Evolutionary conservation across 2,888 invertebrate species (phyloP).

Genomic region (Andrena bucephala): DNA sequence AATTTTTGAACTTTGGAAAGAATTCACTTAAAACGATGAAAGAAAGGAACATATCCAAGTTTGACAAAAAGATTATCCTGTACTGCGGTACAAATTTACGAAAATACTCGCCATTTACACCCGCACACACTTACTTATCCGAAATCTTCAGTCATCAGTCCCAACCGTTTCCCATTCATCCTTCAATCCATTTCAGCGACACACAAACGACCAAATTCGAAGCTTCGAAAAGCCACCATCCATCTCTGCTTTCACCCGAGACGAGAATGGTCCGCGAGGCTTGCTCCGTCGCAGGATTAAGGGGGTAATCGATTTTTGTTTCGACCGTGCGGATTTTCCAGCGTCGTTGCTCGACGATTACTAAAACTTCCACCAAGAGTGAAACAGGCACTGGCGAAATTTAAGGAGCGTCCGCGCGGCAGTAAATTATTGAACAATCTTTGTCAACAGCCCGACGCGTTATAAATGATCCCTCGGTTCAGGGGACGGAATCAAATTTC

Average conservation of each 20-base stretch:
- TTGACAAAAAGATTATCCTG: too few relatives aligned
- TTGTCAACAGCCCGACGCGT: constrained; percentile 18
- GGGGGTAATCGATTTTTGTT: constrained; percentile 25
- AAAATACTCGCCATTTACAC: too few relatives aligned
- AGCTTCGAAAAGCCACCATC: background rate
- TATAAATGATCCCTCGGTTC: constrained; percentile 31
- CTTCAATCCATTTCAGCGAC: background rate
- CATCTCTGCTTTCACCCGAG: constrained; percentile 4
- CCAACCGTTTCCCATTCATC: background rate
- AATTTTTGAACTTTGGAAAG: too few relatives aligned
- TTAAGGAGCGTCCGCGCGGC: background rate
- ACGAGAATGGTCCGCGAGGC: background rate
- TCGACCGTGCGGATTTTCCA: background rate
- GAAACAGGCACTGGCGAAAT: background rate
- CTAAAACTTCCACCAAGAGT: constrained; percentile 11
- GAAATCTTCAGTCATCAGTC: background rate
- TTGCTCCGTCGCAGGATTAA: constrained; percentile 11
- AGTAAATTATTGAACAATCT: constrained; percentile 24
- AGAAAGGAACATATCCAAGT: too few relatives aligned
- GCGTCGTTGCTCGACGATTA: constrained; percentile 20
- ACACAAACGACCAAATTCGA: background rate
- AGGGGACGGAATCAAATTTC: constrained; percentile 30
- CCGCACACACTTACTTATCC: background rate
- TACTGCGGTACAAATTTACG: too few relatives aligned
- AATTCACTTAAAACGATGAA: too few relatives aligned